Base-by-base conservation (phyloP, 2,113 vertebrate genomes). In the Pongo pygmaeus region DNA sequence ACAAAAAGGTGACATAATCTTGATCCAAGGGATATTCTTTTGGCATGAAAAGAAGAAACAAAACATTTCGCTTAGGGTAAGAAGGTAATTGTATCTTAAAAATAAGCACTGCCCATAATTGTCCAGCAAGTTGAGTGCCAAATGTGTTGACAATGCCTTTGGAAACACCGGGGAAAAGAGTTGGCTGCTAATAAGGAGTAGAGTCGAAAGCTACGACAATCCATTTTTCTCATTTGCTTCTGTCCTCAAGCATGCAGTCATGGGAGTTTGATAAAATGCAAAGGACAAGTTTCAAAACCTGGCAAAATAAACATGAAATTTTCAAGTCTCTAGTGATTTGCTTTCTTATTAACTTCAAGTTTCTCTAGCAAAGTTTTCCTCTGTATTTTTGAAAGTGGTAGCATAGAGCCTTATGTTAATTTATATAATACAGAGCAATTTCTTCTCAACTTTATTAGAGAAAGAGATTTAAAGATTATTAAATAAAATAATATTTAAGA, bases 271-370 rank as follows among this genome's bases (percentile, higher is more conserved):
- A 81, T 84, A 83, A 95, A 97, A 92, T 61, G 40, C 83, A 93
- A 25, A 72, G 89, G 94, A 55, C 40, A 80, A 72, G 91, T 67
- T 97, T 92, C 30, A 67, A 0, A 6, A 91, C 40, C 59, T 86
- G 46, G 23, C 55, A 40, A 48, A 95, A 84, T 67, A 52, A 52
- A 93, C 83, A 86, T 81, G 93, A 27, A 38, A 81, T 91, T 85
- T 86, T 80, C 87, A 96, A 83, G 92, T 3, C 14, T 96, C 23
- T 90, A 84, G 55, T 91, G 92, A 90, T 87, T 96, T 93, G 48
- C 69, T 0, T 86, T 91, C 59, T 98, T 97, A 97, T 93, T 78
- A 94, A 3, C 3, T 69, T 46, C 90, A 97, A 85, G 50, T 93
- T 95, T 96, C 70, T 95, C 25, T 30, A 67, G 52, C 72, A 93